Percentiles rank a stretch among this genome's conserved stretches.
These are phyloP conservation scores for Stomatorhinus walkeri DNA, from an alignment of 2,797 vertebrate genomes.

Conservation along the genomic window DNA sequence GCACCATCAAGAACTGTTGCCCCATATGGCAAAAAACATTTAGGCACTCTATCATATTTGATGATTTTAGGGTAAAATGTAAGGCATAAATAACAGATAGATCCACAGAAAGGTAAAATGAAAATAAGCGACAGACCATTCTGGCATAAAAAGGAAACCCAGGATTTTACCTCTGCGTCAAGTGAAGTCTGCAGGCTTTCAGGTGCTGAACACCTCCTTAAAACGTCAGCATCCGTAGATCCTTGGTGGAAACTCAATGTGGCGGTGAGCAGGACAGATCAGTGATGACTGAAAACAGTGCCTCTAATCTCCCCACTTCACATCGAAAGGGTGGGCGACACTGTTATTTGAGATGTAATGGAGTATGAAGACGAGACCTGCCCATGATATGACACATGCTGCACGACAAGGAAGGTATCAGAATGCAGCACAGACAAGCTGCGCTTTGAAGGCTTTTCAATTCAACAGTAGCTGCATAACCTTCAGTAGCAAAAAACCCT, in stretches of 20 bases:
- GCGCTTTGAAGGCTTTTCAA: background rate
- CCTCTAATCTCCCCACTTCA: conserved; percentile 6
- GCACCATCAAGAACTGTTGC: background rate
- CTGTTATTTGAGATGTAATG: background rate
- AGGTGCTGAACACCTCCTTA: background rate
- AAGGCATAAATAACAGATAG: background rate
- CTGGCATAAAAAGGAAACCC: background rate
- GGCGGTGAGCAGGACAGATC: background rate
- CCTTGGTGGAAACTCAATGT: background rate
- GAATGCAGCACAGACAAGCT: background rate
- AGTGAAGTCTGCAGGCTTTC: background rate
- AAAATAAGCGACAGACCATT: background rate
- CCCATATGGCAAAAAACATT: background rate
- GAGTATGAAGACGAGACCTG: too few species aligned
- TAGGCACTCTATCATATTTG: background rate
- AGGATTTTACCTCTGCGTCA: background rate
- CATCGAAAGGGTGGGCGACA: background rate
- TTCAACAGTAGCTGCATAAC: background rate
- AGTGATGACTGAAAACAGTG: background rate
- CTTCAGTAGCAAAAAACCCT: background rate
- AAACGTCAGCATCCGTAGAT: background rate
- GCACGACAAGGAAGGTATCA: background rate
- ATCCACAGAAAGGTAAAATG: background rate
- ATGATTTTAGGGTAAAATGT: background rate
- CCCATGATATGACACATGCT: background rate